Evolutionary conservation across 2,888 invertebrate genomes (phyloP).

Genomic region (Elmis aenea): DNA sequence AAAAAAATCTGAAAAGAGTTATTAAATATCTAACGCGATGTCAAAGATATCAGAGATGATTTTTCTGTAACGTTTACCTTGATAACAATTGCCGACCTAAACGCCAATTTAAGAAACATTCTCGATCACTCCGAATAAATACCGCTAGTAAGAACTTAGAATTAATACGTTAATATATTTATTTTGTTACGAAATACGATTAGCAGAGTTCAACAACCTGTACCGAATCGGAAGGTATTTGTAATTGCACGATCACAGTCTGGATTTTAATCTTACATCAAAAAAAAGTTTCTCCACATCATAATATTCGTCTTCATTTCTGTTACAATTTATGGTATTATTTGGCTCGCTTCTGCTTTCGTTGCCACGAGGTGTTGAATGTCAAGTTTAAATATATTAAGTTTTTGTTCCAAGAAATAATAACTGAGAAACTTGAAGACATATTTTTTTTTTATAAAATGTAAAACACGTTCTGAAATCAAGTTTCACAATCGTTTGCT

Average conservation of each 20-base stretch:
- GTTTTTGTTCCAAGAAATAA: constrained; percentile 14
- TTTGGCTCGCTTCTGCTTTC: not conserved
- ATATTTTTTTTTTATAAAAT: constrained; percentile 4
- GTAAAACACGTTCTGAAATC: constrained; percentile 5
- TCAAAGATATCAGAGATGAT: too few species aligned
- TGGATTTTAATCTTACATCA: constrained; percentile 15
- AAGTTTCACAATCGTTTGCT: constrained; percentile 2
- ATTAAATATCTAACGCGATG: too few species aligned
- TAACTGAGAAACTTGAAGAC: constrained; percentile 4
- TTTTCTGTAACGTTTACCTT: too few species aligned
- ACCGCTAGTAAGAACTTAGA: too few species aligned
- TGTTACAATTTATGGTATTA: not conserved
- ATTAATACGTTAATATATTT: constrained; percentile 9
- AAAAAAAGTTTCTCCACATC: constrained; percentile 14
- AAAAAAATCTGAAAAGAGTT: too few species aligned
- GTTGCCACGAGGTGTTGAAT: constrained; percentile 7
- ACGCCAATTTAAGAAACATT: too few species aligned
- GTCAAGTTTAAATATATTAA: constrained; percentile 21
- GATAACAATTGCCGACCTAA: too few species aligned
- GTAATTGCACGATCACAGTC: constrained; percentile 20
- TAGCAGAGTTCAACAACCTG: constrained; percentile 22
- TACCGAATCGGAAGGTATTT: constrained; percentile 19
- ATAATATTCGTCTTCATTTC: constrained; percentile 12
- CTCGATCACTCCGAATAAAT: too few species aligned
- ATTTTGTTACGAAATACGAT: constrained; percentile 11